phyloP scores from a whole-genome alignment of 2,113 vertebrate genomes.

The Gulo gulo region DNA sequence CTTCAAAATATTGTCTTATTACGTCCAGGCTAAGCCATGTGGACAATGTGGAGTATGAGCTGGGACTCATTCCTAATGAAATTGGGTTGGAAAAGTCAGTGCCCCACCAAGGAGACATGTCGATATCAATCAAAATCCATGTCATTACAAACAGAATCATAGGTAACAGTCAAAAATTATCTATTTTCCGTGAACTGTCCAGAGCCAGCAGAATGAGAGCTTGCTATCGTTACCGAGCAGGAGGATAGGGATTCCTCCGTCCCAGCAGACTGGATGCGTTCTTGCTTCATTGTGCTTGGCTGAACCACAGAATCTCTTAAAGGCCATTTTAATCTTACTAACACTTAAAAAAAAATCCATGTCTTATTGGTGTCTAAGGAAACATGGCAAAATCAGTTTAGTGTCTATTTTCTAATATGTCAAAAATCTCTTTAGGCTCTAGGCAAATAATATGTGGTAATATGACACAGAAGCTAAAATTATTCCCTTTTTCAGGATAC shows the following conservation, averaged over 20 bases:
- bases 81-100: background rate
- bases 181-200: background rate
- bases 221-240: fast-evolving
- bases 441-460: background rate
- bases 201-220: background rate
- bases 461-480: background rate
- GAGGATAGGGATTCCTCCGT: fast-evolving
- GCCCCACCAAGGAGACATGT: background rate
- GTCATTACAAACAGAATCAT: background rate
- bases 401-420: background rate
- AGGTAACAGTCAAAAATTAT: background rate
- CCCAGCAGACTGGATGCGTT: background rate
- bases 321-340: background rate
- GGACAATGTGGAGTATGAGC: background rate
- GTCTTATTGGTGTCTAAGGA: background rate
- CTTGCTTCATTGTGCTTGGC: background rate
- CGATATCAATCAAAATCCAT: background rate
- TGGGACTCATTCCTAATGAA: background rate
- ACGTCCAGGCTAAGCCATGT: background rate
- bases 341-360: background rate
- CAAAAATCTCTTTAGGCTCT: background rate
- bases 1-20: background rate
- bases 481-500: fast-evolving
- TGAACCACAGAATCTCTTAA: background rate
- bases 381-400: background rate